Base-by-base conservation (phyloP, 1,140 invertebrate genomes). In the Cryptotermes secundus region DNA sequence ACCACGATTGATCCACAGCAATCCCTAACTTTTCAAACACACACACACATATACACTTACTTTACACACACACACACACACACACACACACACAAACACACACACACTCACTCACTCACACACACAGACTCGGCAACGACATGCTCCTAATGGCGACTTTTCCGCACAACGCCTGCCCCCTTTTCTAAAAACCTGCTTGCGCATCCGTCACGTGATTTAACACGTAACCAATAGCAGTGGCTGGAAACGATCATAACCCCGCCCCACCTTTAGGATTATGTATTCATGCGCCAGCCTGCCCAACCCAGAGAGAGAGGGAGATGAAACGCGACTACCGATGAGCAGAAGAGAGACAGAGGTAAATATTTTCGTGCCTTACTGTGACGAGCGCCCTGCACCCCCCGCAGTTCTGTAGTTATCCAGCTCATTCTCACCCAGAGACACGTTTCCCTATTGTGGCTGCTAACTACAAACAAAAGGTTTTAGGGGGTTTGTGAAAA, bases 1-100 rank as follows among this genome's bases (percentile, higher is more conserved):
- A 89, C 87, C 87, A 86, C 88, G 88, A 89, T 89, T 89, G 88
- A 89, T 89, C 88, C 88, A 86, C 85, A 85, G 85, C 85, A 86
- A 86, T 85, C 86, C 86, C 86, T 83, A 86, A 86, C 87, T 87
- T 87, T 87, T 87, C 87, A 87, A 87, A 87, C 87, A 87, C 86
- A 87, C 86, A 85, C 84, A 86, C 86, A 86, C 79, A 45, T 42
- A 42, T n/a, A n/a, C 38, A 42, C 38, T 12, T 42, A 42, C 38
- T 42, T 42, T 42, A 14, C 34, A 85, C 84, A 83, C 84, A 85
- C 49, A 45, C 84, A 79, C 45, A 79, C 59, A 79, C n/a, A n/a
- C n/a, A n/a, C n/a, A n/a, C n/a, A n/a, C n/a, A n/a, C n/a, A n/a
- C 35, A 80, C 79, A 53, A 9, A 82, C 79, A n/a, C 34, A 79